phyloP scores from a whole-genome alignment of 2,113 vertebrate species.

The Percina caprodes region DNA sequence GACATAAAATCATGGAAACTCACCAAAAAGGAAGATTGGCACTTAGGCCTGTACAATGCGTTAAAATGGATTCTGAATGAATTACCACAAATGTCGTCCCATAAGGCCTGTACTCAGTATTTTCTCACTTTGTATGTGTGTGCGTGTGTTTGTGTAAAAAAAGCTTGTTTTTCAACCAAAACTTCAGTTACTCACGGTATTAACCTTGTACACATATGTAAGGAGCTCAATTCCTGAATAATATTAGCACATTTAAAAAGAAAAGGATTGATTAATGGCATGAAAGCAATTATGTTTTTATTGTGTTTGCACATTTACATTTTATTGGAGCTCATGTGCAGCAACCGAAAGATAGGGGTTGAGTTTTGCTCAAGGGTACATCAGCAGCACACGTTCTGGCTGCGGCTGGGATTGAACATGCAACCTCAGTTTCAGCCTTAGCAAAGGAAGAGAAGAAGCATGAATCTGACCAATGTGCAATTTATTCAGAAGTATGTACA shows the following conservation, averaged over 20 bases:
- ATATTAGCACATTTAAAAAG: conserved; percentile 50
- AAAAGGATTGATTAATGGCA: conserved; percentile 26
- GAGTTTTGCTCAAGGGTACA: background rate
- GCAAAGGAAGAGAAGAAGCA: background rate
- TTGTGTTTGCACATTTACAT: conserved; percentile 1
- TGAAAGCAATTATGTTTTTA: background rate
- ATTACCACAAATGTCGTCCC: conserved; percentile 78
- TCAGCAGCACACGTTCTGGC: background rate
- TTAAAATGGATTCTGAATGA: conserved; percentile 79
- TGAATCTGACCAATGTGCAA: background rate
- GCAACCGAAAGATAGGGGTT: background rate
- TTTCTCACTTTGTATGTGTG: conserved; percentile 29
- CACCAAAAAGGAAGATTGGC: conserved; percentile 82
- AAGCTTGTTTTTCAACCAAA: conserved; percentile 22
- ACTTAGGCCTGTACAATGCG: conserved; percentile 74
- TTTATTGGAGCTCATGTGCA: background rate
- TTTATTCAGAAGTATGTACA: no score
- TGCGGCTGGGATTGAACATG: background rate
- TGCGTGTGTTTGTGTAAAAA: background rate
- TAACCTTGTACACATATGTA: conserved; percentile 36
- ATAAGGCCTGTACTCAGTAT: conserved; percentile 63
- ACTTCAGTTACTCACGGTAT: conserved; percentile 30
- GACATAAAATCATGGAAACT: conserved; percentile 81
- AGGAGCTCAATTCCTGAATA: conserved; percentile 29
- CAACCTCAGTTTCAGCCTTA: background rate